These are phyloP conservation scores for Ctenodactylus gundi DNA, from an alignment of 2,113 vertebrate genomes.

Conservation along the genomic window DNA sequence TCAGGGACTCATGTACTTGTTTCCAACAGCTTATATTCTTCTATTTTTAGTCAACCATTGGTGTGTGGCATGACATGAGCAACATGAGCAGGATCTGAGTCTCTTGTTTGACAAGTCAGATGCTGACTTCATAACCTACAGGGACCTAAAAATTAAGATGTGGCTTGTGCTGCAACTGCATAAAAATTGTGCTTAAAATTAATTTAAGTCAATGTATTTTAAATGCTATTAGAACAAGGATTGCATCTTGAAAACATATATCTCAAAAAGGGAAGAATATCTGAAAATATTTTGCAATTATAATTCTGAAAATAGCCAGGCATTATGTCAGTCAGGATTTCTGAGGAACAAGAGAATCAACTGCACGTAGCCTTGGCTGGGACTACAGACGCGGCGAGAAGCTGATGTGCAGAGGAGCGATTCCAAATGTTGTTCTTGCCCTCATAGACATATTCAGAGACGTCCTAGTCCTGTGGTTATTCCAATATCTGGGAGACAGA, in stretches of 20 bases:
- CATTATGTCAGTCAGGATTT: not conserved
- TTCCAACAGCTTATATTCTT: not conserved
- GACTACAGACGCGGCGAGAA: not conserved
- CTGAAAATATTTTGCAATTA: not conserved
- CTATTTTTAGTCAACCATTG: not conserved
- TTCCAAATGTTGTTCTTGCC: not conserved
- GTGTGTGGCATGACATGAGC: not conserved
- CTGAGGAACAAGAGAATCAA: not conserved
- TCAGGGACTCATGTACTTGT: not conserved
- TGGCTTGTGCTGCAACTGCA: not conserved
- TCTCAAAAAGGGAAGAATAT: not conserved
- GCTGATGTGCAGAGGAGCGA: not conserved
- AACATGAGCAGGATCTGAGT: not conserved
- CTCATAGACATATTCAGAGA: not conserved
- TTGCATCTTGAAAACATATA: not conserved
- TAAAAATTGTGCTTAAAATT: slow-evolving; percentile 41
- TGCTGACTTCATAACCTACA: slow-evolving; percentile 18
- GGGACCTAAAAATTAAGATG: slow-evolving; percentile 20
- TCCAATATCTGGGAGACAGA: not conserved
- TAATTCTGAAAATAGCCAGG: slow-evolving; percentile 7
- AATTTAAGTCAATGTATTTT: slow-evolving; percentile 30
- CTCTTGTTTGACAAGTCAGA: slow-evolving; percentile 23
- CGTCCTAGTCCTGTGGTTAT: not conserved
- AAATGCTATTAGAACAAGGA: not conserved
- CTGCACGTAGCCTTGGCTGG: not conserved